phyloP scores from a whole-genome alignment of 53 echinoderm and acorn worm genomes.

The Holothuria scabra region DNA sequence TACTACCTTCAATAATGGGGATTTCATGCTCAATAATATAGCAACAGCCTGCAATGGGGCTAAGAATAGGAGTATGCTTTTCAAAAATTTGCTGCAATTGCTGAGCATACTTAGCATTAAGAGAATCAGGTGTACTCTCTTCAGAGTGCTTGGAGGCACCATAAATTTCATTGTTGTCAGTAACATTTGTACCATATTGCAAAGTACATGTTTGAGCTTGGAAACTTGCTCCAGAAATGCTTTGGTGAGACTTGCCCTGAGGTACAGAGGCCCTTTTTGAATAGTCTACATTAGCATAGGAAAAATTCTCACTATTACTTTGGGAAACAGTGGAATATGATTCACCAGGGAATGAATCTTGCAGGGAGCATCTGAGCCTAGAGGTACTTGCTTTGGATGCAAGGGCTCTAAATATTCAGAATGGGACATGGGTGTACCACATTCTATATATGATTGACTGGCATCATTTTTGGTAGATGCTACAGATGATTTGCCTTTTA shows the following conservation, averaged over 20 bases:
- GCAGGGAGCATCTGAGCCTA: background rate
- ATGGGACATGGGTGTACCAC: too few species aligned
- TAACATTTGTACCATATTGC: background rate
- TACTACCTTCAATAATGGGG: conserved; percentile 30
- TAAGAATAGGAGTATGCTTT: too few species aligned
- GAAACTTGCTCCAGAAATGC: conserved; percentile 15
- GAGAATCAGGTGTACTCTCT: background rate
- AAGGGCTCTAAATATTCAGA: too few species aligned
- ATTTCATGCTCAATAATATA: conserved; percentile 33
- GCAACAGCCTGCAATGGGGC: too few species aligned
- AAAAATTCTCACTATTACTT: conserved; percentile 17
- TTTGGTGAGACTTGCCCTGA: too few species aligned
- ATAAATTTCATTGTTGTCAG: background rate
- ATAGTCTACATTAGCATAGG: conserved; percentile 6
- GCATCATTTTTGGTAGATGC: too few species aligned
- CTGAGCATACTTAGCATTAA: background rate
- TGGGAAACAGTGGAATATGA: background rate
- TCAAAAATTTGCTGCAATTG: conserved; percentile 27
- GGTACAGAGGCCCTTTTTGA: conserved; percentile 19
- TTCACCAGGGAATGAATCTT: conserved; percentile 31
- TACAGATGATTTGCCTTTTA: background rate
- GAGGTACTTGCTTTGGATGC: too few species aligned
- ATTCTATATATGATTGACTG: too few species aligned
- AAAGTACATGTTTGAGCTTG: conserved; percentile 13
- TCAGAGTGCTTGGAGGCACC: background rate